Conservation (phyloP, 2,113 vertebrate genomes). For the Aplodontia rufa region DNA sequence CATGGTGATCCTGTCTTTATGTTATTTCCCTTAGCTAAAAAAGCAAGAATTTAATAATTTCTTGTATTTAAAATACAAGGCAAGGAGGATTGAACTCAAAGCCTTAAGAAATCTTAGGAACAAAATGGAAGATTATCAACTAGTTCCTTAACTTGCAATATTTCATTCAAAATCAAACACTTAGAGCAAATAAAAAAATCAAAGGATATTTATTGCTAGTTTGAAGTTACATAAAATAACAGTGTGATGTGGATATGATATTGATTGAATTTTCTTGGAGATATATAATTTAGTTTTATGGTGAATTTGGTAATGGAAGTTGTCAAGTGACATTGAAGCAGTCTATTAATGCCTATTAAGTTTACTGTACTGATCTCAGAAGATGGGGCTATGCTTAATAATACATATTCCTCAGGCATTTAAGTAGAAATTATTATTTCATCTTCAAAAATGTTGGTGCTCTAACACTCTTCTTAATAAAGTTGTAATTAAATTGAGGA, state of each 20-base stretch:
- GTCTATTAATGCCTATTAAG: conserved; percentile 69
- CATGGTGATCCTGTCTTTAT: background rate
- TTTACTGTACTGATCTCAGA: conserved; percentile 47
- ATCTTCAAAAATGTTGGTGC: conserved; percentile 37
- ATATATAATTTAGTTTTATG: conserved; percentile 64
- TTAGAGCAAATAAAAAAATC: conserved; percentile 33
- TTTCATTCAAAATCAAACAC: conserved; percentile 52
- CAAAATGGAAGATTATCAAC: conserved; percentile 30
- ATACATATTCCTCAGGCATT: background rate
- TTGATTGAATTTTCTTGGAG: conserved; percentile 60
- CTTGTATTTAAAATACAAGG: conserved; percentile 4
- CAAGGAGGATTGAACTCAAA: background rate
- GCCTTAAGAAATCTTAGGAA: background rate
- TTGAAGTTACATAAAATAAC: conserved; percentile 34
- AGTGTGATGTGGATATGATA: conserved; percentile 32
- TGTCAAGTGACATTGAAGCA: conserved; percentile 58
- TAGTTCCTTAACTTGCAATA: conserved; percentile 19
- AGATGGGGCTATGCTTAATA: background rate
- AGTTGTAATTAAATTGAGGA: background rate
- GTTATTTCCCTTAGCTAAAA: background rate
- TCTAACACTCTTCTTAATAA: background rate
- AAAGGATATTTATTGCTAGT: conserved; percentile 39
- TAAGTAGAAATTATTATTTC: background rate
- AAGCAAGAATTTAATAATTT: background rate
- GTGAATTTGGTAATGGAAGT: conserved; percentile 58